Base-by-base conservation (phyloP, 1,140 invertebrate species). In the Eupristina koningsbergeri region DNA sequence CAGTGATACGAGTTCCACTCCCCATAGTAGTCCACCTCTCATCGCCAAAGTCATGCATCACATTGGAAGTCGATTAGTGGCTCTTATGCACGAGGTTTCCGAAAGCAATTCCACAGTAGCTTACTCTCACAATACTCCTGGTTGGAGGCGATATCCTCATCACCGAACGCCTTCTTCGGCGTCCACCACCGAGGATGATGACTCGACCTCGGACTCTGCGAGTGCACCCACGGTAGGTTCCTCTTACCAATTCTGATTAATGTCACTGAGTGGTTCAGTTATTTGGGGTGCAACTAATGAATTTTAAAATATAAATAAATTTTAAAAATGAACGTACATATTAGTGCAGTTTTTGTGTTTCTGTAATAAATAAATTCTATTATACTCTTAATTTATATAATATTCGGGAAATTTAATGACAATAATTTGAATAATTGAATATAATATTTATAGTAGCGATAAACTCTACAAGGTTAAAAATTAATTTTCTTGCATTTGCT, bases 11-110 rank as follows among this genome's bases (percentile, higher is more conserved):
- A 76, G 61, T 63, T 80, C 77, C 3, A 91, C 94, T 0, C 94
- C 95, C 0, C 94, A 96, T 86, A 95, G 95, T 69, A 97, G 96
- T 3, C 97, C 97, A 0, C 96, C 97, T 0, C 89, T 98, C n/a
- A 96, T 97, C 67, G 96, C 96, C 19, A 97, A 97, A 93, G 97
- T 98, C 0, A 97, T 98, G 96, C 96, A 97, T 84, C 97, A 98
- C 86, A 98, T 98, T 67, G 96, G 97, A 2, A 96, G 96, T 64
- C 92, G 97, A n/a, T 91, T 98, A 47, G 96, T 97, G 3, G 96
- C 97, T 0, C 92, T 98, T 47, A 98, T 98, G 97, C 97, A 98
- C 88, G 97, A 98, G 89, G 97, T 98, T 7, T 96, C 96, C 29
- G 96, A 95, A 83, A 95, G 95, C 45, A 94, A 95, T 69, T 88